phyloP scores from a whole-genome alignment of 1,140 invertebrate species.

The Marisa cornuarietis region DNA sequence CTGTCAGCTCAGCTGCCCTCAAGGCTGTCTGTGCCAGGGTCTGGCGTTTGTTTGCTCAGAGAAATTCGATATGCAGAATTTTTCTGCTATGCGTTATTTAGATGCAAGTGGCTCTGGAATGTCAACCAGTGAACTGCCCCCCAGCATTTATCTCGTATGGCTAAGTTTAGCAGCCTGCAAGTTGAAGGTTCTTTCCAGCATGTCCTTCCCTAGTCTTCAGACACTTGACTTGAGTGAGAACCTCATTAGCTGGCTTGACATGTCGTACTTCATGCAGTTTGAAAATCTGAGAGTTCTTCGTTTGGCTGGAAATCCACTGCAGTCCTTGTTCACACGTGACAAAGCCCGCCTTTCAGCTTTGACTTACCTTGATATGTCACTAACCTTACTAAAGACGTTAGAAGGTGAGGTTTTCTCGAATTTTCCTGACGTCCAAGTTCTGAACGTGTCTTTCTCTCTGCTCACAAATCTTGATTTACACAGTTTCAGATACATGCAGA shows the following conservation, averaged over 20 bases:
- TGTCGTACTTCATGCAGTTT: slow-evolving; percentile 2
- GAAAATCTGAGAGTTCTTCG: slow-evolving; percentile 9
- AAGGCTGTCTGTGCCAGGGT: slow-evolving; percentile 26
- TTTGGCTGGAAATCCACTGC: neutral
- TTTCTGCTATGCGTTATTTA: neutral
- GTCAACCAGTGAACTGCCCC: neutral
- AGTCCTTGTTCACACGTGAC: neutral
- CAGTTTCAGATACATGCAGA: slow-evolving; percentile 4
- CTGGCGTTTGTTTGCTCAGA: neutral
- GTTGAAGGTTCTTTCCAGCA: neutral
- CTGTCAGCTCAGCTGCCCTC: slow-evolving; percentile 27
- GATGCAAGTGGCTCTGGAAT: slow-evolving; percentile 2
- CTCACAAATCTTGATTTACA: slow-evolving; percentile 4
- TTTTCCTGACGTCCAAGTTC: neutral
- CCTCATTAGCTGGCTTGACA: neutral
- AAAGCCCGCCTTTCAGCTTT: neutral
- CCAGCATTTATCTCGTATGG: neutral
- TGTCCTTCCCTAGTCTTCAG: neutral
- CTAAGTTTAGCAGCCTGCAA: neutral
- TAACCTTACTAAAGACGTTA: neutral
- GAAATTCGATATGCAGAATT: neutral
- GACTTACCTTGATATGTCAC: neutral
- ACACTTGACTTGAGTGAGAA: slow-evolving; percentile 18
- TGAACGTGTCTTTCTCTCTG: neutral
- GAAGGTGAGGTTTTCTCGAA: slow-evolving; percentile 1